Base-by-base conservation (phyloP, 2,113 vertebrate genomes). In the Himantopus leucocephalus region DNA sequence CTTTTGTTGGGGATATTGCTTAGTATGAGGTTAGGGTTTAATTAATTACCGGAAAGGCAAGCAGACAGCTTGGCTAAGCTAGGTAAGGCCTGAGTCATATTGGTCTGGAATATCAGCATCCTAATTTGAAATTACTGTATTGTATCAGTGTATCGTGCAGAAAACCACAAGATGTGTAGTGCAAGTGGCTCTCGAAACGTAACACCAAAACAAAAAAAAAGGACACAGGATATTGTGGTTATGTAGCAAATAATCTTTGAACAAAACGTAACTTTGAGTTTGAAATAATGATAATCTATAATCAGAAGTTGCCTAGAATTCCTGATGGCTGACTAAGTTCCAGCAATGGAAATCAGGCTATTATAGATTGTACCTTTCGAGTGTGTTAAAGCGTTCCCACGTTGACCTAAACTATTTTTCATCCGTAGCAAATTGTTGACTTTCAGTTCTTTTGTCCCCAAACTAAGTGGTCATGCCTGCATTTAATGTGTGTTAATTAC, bases 401-500 rank as follows among this genome's bases (percentile, higher is more conserved):
- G 5, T 48, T 29, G 48, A 76, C n/a, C 29, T 53, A 59, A 82
- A 76, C 45, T 55, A 12, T 67, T 90, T 95, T 88, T 86, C 30
- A 17, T 68, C 43, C 17, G 1, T 43, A 55, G 29, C 6, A 85
- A 64, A 26, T 76, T 24, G 32, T n/a, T 93, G 85, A 87, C 68
- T 37, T 50, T 56, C 34, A 53, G 22, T 90, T 92, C 71, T 95
- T 60, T 64, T 73, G 66, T 93, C 74, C 77, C 67, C 19, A 80
- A 23, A 71, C 52, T 47, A 83, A 79, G 48, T 81, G 32, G 19
- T 48, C 55, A 27, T 58, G 48, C 41, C 53, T 48, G 29, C 37
- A 73, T 94, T 97, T 97, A 94, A 95, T 94, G 80, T 59, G 23
- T 3, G 18, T 96, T 97, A 97, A 96, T 97, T 96, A 95, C 85